These are phyloP conservation scores for Catamblyrhynchus diadema DNA, from an alignment of 2,797 vertebrate genomes.

Conservation along the genomic window DNA sequence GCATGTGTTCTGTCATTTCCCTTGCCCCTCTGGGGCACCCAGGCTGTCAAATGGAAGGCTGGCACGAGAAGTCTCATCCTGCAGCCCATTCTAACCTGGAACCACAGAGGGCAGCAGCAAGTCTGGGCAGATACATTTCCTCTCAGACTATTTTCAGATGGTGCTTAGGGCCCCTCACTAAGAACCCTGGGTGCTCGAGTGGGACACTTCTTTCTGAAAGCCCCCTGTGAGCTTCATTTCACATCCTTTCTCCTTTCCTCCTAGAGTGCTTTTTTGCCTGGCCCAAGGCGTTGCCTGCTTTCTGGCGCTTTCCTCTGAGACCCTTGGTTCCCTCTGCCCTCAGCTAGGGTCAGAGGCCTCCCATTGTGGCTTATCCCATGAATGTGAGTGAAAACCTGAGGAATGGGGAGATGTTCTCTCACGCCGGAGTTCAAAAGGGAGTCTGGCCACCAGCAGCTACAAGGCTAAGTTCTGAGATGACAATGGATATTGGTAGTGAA, in stretches of 20 bases:
- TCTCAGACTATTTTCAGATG: too few species aligned
- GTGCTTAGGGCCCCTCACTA: not conserved
- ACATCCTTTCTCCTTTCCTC: not conserved
- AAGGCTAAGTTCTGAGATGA: not conserved
- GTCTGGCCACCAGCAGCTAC: too few species aligned
- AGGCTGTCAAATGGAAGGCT: not conserved
- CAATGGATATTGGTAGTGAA: not conserved
- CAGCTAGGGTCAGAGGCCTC: not conserved
- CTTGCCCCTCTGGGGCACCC: not conserved
- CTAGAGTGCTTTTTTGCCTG: too few species aligned
- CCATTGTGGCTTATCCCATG: not conserved
- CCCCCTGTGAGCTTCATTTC: too few species aligned
- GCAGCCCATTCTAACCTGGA: not conserved
- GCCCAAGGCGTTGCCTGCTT: not conserved
- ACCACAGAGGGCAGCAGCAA: not conserved
- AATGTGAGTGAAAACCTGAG: not conserved
- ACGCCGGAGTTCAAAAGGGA: rapidly evolving
- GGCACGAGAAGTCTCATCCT: not conserved
- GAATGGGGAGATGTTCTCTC: not conserved
- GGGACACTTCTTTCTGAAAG: too few species aligned
- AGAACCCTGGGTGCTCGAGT: not conserved
- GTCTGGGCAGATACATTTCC: too few species aligned
- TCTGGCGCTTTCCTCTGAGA: not conserved
- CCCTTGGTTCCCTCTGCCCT: not conserved
- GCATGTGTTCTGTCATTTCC: not conserved